Percentiles rank a stretch among this genome's conserved stretches.
phyloP scores from a whole-genome alignment of 2,797 vertebrate genomes.

The Danionella dracula region DNA sequence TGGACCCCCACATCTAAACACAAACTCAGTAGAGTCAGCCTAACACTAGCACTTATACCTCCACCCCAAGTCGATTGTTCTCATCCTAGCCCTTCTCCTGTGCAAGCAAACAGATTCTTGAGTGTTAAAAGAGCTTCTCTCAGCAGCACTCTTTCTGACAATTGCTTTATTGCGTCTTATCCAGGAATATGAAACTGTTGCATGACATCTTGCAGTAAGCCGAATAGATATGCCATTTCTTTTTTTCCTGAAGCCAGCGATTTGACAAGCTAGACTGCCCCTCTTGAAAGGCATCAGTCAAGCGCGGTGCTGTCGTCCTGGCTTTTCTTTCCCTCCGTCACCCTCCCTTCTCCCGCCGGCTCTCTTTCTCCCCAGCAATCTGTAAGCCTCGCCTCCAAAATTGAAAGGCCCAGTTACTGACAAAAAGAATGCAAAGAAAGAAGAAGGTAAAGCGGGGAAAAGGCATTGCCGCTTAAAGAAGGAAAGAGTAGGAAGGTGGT shows the following conservation, averaged over 20 bases:
- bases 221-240: constrained; percentile 95
- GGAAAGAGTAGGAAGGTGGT: constrained; percentile 5
- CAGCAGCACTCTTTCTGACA: constrained; percentile 76
- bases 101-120: constrained; percentile 32
- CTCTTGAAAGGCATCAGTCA: constrained; percentile 98
- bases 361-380: constrained; percentile 61
- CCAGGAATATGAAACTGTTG: constrained; percentile 91
- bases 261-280: constrained; percentile 99
- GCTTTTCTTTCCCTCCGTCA: constrained; percentile 58
- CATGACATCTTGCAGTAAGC: constrained; percentile 85
- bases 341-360: constrained; percentile 53
- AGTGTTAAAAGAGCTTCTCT: constrained; percentile 45
- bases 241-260: constrained; percentile 69
- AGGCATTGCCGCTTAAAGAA: constrained; percentile 38
- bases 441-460: constrained; percentile 28
- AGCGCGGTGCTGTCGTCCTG: constrained; percentile 69
- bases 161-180: constrained; percentile 94
- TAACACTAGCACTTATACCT: constrained; percentile 9
- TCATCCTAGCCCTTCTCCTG: constrained; percentile 24
- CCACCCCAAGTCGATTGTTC: constrained; percentile 31
- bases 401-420: constrained; percentile 76
- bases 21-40: constrained; percentile 22
- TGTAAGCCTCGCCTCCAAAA: constrained; percentile 70
- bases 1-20: constrained; percentile 24
- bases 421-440: constrained; percentile 68